Conservation (phyloP, 2,888 invertebrate genomes). For the Drosophila algonquin region DNA sequence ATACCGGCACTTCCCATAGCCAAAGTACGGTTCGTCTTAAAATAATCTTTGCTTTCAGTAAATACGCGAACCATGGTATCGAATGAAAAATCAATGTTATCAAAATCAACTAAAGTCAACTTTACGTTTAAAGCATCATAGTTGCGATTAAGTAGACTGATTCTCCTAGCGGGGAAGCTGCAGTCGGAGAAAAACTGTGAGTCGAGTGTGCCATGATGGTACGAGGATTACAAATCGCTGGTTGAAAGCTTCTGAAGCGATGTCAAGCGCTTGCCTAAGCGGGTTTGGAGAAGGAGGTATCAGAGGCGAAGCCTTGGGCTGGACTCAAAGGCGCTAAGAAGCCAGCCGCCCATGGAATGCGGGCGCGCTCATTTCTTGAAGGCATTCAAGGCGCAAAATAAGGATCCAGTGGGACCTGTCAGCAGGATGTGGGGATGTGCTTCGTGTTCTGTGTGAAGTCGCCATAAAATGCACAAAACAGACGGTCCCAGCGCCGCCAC, state of each 20-base stretch:
- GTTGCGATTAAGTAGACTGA: no score
- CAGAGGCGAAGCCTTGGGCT: slow-evolving; percentile 3
- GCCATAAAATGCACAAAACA: slow-evolving; percentile 59
- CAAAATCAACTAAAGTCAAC: background rate
- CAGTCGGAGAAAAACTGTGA: background rate
- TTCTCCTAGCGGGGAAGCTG: no score
- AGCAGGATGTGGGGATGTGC: slow-evolving; percentile 3
- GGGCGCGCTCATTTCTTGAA: slow-evolving; percentile 60
- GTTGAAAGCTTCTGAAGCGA: slow-evolving; percentile 50
- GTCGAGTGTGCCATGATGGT: background rate
- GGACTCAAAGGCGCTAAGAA: slow-evolving; percentile 47
- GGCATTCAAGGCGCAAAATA: slow-evolving; percentile 64
- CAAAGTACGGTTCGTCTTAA: background rate
- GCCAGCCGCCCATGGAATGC: slow-evolving; percentile 46
- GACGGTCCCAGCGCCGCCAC: slow-evolving; percentile 63
- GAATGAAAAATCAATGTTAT: no score
- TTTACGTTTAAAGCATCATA: no score
- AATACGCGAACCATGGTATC: no score
- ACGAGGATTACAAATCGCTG: background rate
- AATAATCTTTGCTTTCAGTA: background rate
- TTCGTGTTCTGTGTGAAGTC: slow-evolving; percentile 2
- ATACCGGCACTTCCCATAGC: background rate
- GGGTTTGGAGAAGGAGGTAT: background rate
- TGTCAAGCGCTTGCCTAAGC: slow-evolving; percentile 50
- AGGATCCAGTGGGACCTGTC: slow-evolving; percentile 58